Conservation (phyloP, 2,113 vertebrate species). For the Hydrochoerus hydrochaeris region DNA sequence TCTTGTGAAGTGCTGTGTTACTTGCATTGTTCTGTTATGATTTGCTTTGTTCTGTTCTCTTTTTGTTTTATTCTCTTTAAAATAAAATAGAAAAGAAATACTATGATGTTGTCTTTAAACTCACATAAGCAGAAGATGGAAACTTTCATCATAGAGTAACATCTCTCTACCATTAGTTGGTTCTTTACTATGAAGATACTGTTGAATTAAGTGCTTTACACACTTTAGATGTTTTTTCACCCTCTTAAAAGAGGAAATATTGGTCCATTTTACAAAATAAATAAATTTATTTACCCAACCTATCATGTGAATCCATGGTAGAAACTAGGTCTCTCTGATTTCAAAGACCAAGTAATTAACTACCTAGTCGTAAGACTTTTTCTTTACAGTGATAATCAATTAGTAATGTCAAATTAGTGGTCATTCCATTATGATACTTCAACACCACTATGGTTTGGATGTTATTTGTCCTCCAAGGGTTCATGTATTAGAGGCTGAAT, state of each 20-base stretch:
- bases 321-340: not conserved
- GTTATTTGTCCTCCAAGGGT: not conserved
- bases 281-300: not conserved
- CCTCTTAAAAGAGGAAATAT: not conserved
- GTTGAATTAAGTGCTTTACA: not conserved
- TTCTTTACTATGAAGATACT: not conserved
- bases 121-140: not conserved
- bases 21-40: too few species aligned
- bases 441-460: not conserved
- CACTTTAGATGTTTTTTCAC: not conserved
- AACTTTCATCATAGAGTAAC: not conserved
- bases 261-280: not conserved
- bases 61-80: too few species aligned
- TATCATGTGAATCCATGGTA: not conserved
- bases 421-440: not conserved
- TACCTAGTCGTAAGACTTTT: not conserved
- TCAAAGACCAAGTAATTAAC: not conserved
- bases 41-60: too few species aligned
- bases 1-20: too few species aligned
- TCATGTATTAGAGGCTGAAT: not conserved
- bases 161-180: not conserved
- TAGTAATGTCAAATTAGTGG: not conserved
- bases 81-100: too few species aligned
- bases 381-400: not conserved
- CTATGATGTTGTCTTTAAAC: not conserved